phyloP scores from a whole-genome alignment of 2,888 invertebrate species.

The Parnassius orleans region DNA sequence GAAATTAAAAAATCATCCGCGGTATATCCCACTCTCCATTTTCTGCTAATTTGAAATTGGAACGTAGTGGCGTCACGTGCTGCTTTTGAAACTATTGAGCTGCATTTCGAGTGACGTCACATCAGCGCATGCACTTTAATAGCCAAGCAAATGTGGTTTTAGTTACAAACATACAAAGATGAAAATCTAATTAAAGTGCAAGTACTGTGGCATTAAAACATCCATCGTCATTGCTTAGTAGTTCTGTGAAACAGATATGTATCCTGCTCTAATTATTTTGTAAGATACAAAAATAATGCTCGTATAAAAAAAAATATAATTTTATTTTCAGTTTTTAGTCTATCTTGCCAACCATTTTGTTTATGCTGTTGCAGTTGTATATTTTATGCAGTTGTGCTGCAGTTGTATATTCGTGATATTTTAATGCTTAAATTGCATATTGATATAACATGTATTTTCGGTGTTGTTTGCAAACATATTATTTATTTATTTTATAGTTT shows the following conservation, averaged over 20 bases:
- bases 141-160: not conserved
- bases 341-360: not conserved
- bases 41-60: not conserved
- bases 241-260: slow-evolving; percentile 51
- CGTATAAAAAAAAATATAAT: not conserved
- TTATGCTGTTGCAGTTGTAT: not conserved
- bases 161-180: not conserved
- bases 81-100: not conserved
- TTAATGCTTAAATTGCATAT: too few relatives aligned
- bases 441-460: too few relatives aligned
- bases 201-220: slow-evolving; percentile 35
- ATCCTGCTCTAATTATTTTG: slow-evolving; percentile 47
- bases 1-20: slow-evolving; percentile 32
- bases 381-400: too few relatives aligned
- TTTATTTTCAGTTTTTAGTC: slow-evolving; percentile 12
- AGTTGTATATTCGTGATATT: too few relatives aligned
- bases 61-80: slow-evolving; percentile 16
- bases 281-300: slow-evolving; percentile 3
- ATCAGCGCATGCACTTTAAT: slow-evolving; percentile 18
- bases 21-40: slow-evolving; percentile 19
- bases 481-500: too few relatives aligned
- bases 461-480: too few relatives aligned
- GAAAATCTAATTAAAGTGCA: slow-evolving; percentile 13
- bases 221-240: slow-evolving; percentile 49
- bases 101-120: slow-evolving; percentile 21